Evolutionary conservation across 2,113 vertebrate genomes (phyloP).

Genomic region (Reinhardtius hippoglossoides): DNA sequence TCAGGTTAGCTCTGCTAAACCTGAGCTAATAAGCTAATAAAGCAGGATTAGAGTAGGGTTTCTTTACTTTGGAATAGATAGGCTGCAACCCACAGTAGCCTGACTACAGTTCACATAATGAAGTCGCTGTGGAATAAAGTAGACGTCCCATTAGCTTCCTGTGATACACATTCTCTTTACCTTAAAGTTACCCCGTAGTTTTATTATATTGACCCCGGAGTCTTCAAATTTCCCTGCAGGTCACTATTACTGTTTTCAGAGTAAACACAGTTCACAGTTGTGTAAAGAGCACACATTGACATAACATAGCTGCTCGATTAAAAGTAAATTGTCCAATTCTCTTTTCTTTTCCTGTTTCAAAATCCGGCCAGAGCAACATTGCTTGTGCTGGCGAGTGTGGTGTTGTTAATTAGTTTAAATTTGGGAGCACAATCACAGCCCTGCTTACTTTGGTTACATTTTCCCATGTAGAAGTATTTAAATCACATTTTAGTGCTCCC

Average conservation of each 20-base stretch:
- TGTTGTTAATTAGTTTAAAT: not conserved
- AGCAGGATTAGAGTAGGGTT: constrained; percentile 5
- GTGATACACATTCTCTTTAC: not conserved
- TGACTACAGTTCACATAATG: constrained; percentile 3
- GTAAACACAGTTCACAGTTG: constrained; percentile 1
- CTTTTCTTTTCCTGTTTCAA: not conserved
- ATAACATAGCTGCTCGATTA: not conserved
- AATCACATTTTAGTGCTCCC: not conserved
- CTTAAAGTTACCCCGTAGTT: not conserved
- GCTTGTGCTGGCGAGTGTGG: not conserved
- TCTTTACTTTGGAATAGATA: constrained; percentile 6
- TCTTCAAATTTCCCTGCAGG: constrained; percentile 6
- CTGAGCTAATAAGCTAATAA: not conserved
- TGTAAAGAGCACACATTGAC: not conserved
- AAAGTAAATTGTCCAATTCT: not conserved
- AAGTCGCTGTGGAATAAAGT: not conserved
- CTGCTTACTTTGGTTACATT: not conserved
- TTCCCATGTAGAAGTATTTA: not conserved
- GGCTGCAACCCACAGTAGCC: not conserved
- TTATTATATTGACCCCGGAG: not conserved
- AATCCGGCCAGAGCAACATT: not conserved
- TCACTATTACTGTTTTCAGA: constrained; percentile 4
- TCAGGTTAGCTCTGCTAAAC: too few relatives aligned
- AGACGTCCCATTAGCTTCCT: not conserved
- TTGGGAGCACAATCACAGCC: not conserved